Conservation (phyloP, 2,888 invertebrate species). For the Leucoma salicis region DNA sequence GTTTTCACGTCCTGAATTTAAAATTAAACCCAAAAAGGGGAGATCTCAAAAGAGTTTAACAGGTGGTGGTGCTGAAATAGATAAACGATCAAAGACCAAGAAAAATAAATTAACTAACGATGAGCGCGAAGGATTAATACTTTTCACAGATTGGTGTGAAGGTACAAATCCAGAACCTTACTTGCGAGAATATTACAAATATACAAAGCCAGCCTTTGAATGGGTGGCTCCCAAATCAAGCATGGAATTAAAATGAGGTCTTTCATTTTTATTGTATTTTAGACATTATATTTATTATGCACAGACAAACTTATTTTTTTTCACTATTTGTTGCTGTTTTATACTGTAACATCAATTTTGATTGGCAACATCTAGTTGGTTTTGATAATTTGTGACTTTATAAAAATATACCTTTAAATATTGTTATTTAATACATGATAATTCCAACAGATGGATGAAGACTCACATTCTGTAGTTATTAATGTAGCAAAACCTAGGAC, state of each 20-base stretch:
- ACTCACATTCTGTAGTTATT: constrained; percentile 39
- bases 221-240: constrained; percentile 3
- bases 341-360: not conserved
- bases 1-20: constrained; percentile 54
- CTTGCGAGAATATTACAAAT: constrained; percentile 58
- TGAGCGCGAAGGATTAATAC: constrained; percentile 57
- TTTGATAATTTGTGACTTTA: constrained; percentile 3
- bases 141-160: constrained; percentile 75
- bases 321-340: not conserved
- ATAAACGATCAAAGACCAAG: constrained; percentile 28
- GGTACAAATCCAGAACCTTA: constrained; percentile 62
- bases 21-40: constrained; percentile 31
- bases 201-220: constrained; percentile 51
- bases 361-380: constrained; percentile 39
- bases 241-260: not conserved
- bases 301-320: no score
- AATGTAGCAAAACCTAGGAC: constrained; percentile 41
- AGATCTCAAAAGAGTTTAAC: not conserved
- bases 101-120: constrained; percentile 58
- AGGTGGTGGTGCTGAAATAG: not conserved
- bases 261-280: not conserved
- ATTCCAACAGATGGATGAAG: constrained; percentile 34
- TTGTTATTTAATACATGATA: not conserved
- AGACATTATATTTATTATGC: not conserved
- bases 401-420: constrained; percentile 4